Base-by-base conservation (phyloP, 1,140 invertebrate species). In the Pemphigus obesinymphae region DNA sequence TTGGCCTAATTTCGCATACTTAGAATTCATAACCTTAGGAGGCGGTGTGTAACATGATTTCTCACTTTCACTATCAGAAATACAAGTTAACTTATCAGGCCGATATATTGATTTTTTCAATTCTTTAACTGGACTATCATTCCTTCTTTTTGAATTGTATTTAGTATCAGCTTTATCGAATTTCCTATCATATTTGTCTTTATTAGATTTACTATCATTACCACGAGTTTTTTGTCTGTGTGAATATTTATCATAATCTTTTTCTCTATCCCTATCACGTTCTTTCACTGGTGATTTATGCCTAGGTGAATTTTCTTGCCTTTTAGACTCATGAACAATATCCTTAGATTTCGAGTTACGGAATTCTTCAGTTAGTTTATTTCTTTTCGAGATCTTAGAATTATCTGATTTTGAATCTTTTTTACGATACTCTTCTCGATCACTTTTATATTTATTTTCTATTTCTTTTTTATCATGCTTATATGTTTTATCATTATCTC, bases 401-500 rank as follows among this genome's bases (percentile, higher is more conserved):
- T 43, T 23, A 13, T 61, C 34, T 29, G n/a, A 10, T 80, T 58
- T 43, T 17, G 40, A 63, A 45, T 80, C 76, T 80, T 45, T 80
- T 45, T 80, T 80, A 20, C 23, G 37, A 15, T 29, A 61, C 20
- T 80, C 23, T 1, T 61, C 76, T 0, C 37, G 13, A 43, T 80
- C 76, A 63, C 37, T 45, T 5, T 80, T 80, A 63, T 61, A 61
- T 43, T 80, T 80, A 29, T 17, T 63, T 63, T 80, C 76, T 61
- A 80, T 17, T 63, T 63, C 76, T 29, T 80, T 78, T 17, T 61
- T 43, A 61, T 78, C 75, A 53, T 53, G 34, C 66, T 55, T 78
- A 68, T 15, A 83, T 83, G 31, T 82, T 84, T 68, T 82, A 83
- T 58, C 84, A 29, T 48, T 63, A 58, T 76, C 82, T 45, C 26